Evolutionary conservation across 2,888 invertebrate species (phyloP).

Genomic region (Stenurella melanura): DNA sequence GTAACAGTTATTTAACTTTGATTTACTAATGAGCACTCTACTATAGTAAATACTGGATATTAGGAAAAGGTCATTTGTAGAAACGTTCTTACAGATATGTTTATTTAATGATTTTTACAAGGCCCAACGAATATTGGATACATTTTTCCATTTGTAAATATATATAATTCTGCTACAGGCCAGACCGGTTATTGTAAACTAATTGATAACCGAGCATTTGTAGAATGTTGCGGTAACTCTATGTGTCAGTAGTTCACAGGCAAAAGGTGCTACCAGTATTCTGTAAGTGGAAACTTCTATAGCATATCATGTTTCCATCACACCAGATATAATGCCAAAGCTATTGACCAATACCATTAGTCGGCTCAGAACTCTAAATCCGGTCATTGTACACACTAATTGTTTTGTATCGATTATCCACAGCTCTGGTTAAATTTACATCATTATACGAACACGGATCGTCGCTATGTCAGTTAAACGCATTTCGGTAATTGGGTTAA

Average conservation of each 20-base stretch:
- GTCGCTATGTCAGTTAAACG: neutral
- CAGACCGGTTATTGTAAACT: neutral
- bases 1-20: no score
- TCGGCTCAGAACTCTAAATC: constrained; percentile 41
- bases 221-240: constrained; percentile 11
- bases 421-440: constrained; percentile 12
- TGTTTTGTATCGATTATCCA: constrained; percentile 46
- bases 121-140: neutral
- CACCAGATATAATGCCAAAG: constrained; percentile 39
- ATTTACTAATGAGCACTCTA: no score
- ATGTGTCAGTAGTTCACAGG: neutral
- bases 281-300: constrained; percentile 27
- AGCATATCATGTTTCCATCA: constrained; percentile 43
- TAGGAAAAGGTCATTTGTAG: no score
- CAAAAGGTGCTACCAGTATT: constrained; percentile 16
- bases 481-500: neutral
- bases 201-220: neutral
- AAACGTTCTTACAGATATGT: no score
- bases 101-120: neutral
- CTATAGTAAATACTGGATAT: no score
- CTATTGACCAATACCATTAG: constrained; percentile 46
- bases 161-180: neutral
- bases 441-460: constrained; percentile 6
- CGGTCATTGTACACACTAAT: constrained; percentile 49
- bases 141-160: neutral